Conservation (phyloP, 2,797 vertebrate species). For the Sebastes steindachneri region DNA sequence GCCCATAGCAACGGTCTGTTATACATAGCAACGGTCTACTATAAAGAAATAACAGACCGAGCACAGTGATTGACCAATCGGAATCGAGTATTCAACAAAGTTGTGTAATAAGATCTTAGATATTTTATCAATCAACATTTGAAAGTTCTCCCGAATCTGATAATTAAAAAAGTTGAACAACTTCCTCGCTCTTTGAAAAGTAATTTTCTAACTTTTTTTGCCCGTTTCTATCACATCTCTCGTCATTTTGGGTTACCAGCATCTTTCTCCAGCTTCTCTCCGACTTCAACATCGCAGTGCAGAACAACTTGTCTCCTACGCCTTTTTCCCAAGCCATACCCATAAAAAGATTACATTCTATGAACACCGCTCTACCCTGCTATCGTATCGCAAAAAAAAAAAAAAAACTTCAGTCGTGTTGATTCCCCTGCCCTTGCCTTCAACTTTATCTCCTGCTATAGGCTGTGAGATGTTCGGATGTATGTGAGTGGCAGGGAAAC, state of each 20-base stretch:
- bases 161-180: slow-evolving; percentile 32
- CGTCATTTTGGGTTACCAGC: slow-evolving; percentile 54
- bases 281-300: slow-evolving; percentile 14
- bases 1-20: too few species aligned
- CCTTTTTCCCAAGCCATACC: slow-evolving; percentile 32
- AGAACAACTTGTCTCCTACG: slow-evolving; percentile 45
- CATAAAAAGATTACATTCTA: slow-evolving; percentile 58
- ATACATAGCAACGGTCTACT: too few species aligned
- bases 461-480: slow-evolving; percentile 22
- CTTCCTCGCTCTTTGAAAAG: slow-evolving; percentile 7
- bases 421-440: slow-evolving; percentile 36
- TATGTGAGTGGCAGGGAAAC: slow-evolving; percentile 23
- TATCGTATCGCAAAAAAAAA: slow-evolving; percentile 23
- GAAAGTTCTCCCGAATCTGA: background rate
- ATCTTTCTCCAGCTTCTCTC: slow-evolving; percentile 22
- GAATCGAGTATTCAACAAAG: too few species aligned
- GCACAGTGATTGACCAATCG: too few species aligned
- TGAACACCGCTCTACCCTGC: slow-evolving; percentile 23
- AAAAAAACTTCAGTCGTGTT: slow-evolving; percentile 9
- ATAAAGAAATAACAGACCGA: too few species aligned
- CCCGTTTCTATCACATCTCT: slow-evolving; percentile 5
- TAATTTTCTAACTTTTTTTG: slow-evolving; percentile 23
- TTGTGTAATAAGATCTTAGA: background rate
- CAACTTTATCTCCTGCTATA: slow-evolving; percentile 35
- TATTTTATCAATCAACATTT: background rate